Evolutionary conservation across 2,888 invertebrate species (phyloP), one percentile per base, ranked within the genome.

Genomic region (Caenorhabditis doughertyi): DNA sequence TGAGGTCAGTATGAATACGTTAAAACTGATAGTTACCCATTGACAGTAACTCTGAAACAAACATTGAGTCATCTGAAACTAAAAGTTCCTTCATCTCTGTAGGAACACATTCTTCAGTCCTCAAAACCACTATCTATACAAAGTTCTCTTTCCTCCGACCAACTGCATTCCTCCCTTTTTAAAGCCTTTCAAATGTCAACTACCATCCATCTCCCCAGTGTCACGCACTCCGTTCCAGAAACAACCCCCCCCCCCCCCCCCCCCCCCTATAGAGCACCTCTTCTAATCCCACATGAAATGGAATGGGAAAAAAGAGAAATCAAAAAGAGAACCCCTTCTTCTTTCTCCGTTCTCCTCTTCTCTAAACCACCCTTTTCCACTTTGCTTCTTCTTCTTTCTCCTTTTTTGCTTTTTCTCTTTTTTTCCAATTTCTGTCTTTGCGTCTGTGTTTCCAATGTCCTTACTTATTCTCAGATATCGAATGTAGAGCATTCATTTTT

Each of bases 241-340:
- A n/a, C n/a, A n/a, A n/a, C n/a, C n/a, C n/a, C n/a, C n/a, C n/a
- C n/a, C n/a, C n/a, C n/a, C n/a, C n/a, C n/a, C n/a, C n/a, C n/a
- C n/a, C n/a, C n/a, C 18, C 39, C 25, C 56, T 70, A 42, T 56
- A 51, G 44, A 70, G 56, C 55, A 32, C 42, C 70, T 47, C 60
- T 11, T n/a, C 49, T 71, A 58, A 62, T 72, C 62, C 51, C 56
- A n/a, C 35, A 18, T 16, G 56, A 56, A 56, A 56, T 21, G 51
- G 27, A 27, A 55, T 55, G 56, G 58, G 35, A 9, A 32, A 32
- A 32, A 32, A 7, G 32, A 32, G 32, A 39, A 18, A 42, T 44
- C 56, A 44, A 56, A 44, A 55, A 42, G 55, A 25, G 70, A 71
- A 56, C 56, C 55, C 64, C 27, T 32, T 11, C 3, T 35, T 55